A percentile compares a stretch with the other conserved stretches of the same genome.
Evolutionary conservation across 35 echinoderm and acorn worm species (phyloP).

Genomic region (Stichopus chloronotus): DNA sequence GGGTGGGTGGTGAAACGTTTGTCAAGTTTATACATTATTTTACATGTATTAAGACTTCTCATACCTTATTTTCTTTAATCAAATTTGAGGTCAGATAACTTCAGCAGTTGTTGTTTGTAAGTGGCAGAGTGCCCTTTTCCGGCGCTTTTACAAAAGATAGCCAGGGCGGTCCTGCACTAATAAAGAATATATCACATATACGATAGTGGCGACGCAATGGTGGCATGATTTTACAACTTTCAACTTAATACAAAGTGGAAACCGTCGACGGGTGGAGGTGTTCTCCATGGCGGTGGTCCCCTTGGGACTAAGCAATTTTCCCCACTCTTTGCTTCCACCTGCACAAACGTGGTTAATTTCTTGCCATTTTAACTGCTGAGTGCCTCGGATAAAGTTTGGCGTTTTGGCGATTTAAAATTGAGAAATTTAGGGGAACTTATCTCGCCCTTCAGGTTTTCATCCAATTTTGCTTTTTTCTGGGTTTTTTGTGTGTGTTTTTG

Average conservation of each 20-base stretch:
- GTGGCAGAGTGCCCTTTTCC: slow-evolving; percentile 38
- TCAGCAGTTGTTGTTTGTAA: background rate
- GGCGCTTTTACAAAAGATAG: background rate
- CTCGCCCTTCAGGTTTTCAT: too few species aligned
- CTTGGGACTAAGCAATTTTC: background rate
- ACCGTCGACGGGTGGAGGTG: background rate
- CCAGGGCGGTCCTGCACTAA: background rate
- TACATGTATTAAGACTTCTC: too few species aligned
- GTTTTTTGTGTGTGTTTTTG: too few species aligned
- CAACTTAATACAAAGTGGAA: background rate
- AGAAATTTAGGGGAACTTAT: background rate
- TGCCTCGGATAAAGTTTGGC: background rate
- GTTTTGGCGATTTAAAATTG: slow-evolving; percentile 38
- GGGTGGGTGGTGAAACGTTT: too few species aligned
- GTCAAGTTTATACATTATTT: too few species aligned
- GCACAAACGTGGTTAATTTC: slow-evolving; percentile 45
- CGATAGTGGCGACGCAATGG: background rate
- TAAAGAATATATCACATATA: background rate
- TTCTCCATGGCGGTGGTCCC: background rate
- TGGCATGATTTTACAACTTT: slow-evolving; percentile 36
- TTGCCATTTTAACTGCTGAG: slow-evolving; percentile 30
- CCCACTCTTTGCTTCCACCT: background rate
- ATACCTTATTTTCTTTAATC: too few species aligned
- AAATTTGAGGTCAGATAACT: too few species aligned
- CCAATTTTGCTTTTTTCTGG: too few species aligned